phyloP scores from a whole-genome alignment of 2,797 vertebrate species.

The Phaenicophaeus curvirostris region DNA sequence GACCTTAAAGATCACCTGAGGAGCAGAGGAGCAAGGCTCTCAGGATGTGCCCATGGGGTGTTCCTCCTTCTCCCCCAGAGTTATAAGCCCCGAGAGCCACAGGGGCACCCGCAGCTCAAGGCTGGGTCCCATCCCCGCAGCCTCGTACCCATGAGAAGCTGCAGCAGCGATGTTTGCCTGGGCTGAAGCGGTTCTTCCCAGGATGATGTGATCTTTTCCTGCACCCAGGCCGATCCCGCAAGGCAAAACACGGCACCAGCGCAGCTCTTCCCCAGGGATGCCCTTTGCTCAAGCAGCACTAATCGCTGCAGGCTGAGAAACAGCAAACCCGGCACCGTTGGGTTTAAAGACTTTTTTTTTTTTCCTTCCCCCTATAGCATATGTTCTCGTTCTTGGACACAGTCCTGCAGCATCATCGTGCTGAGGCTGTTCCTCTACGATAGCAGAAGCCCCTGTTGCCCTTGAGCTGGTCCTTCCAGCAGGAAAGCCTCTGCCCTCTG shows the following conservation, averaged over 20 bases:
- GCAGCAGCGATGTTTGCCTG: background rate
- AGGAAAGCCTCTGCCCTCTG: background rate
- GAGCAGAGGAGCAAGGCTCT: background rate
- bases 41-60: rapidly evolving
- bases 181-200: rapidly evolving
- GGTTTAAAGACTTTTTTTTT: rapidly evolving
- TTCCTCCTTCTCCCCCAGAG: background rate
- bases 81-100: rapidly evolving
- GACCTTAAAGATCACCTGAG: too few species aligned
- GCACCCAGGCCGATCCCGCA: rapidly evolving
- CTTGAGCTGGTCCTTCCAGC: background rate
- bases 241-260: rapidly evolving
- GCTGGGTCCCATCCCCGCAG: rapidly evolving
- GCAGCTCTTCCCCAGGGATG: rapidly evolving
- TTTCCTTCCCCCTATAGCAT: rapidly evolving
- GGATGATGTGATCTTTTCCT: rapidly evolving
- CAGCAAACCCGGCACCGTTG: background rate
- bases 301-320: rapidly evolving
- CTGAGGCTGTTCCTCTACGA: background rate
- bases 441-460: background rate
- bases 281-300: background rate
- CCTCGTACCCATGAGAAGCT: rapidly evolving
- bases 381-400: background rate
- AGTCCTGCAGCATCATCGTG: background rate
- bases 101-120: background rate